Conservation (phyloP, 2,797 vertebrate species). For the Ceyx erithaca region DNA sequence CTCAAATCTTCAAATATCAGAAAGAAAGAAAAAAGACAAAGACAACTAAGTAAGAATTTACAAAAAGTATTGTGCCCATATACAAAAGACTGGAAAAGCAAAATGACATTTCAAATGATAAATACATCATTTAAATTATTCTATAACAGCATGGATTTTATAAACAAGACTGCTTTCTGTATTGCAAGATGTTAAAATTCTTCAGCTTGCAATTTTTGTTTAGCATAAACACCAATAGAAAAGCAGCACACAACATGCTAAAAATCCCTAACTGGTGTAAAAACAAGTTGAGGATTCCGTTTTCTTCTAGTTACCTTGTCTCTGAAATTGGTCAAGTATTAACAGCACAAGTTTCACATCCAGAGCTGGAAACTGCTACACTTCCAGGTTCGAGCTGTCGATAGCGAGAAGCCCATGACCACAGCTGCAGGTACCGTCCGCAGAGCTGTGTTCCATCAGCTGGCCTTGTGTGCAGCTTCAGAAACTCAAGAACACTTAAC, state of each 20-base stretch:
- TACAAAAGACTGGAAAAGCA: constrained; percentile 59
- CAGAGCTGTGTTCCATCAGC: not conserved
- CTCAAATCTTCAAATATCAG: constrained; percentile 63
- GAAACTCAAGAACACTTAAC: not conserved
- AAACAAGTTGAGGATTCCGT: not conserved
- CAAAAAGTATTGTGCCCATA: constrained; percentile 57
- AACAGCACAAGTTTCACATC: not conserved
- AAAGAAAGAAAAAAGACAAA: constrained; percentile 32
- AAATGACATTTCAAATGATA: constrained; percentile 60
- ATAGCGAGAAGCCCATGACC: not conserved
- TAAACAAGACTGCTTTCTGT: constrained; percentile 23
- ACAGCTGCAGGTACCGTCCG: not conserved
- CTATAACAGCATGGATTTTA: constrained; percentile 22
- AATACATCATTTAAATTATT: constrained; percentile 55
- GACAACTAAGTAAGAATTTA: constrained; percentile 28
- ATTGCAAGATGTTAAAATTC: constrained; percentile 18
- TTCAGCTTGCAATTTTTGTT: not conserved
- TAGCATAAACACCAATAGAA: not conserved
- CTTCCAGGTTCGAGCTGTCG: not conserved
- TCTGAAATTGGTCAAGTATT: not conserved
- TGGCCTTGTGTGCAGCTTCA: not conserved
- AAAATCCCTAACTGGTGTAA: not conserved
- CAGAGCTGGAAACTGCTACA: not conserved
- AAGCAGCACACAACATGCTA: not conserved
- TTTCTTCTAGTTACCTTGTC: not conserved